These are phyloP conservation scores for Felis chaus DNA, from an alignment of 2,113 vertebrate species.

Conservation along the genomic window DNA sequence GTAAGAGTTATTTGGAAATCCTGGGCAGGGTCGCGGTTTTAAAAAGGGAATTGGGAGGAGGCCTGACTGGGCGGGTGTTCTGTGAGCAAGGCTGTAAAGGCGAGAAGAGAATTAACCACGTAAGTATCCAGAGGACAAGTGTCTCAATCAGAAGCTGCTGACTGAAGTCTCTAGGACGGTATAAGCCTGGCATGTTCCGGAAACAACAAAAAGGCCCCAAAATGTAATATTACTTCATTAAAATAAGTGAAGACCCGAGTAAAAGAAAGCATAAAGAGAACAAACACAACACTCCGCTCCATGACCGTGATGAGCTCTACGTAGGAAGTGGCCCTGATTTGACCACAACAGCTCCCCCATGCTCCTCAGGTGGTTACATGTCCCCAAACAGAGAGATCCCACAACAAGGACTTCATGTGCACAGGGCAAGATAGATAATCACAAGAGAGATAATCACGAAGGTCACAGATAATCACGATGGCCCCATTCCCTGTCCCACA, in stretches of 20 bases:
- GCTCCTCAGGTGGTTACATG: not conserved
- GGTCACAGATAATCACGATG: not conserved
- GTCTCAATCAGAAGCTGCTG: not conserved
- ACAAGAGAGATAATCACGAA: not conserved
- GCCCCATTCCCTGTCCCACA: not conserved
- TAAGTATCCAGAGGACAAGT: not conserved
- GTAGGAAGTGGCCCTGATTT: not conserved
- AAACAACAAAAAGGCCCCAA: not conserved
- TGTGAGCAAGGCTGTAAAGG: not conserved
- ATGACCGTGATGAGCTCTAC: not conserved
- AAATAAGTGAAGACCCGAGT: not conserved
- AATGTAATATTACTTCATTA: not conserved
- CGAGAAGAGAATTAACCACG: not conserved
- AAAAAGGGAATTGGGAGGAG: not conserved
- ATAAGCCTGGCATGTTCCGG: not conserved
- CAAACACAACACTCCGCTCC: not conserved
- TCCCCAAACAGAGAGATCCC: not conserved
- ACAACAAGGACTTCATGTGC: not conserved
- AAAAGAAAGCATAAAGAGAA: not conserved
- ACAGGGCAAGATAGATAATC: too few species aligned
- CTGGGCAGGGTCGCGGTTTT: not conserved
- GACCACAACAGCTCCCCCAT: not conserved
- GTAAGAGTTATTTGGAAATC: not conserved
- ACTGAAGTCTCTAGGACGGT: not conserved
- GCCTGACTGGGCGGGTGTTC: not conserved